phyloP scores from a whole-genome alignment of 2,113 vertebrate species.

The Drymodes brunneopygia region DNA sequence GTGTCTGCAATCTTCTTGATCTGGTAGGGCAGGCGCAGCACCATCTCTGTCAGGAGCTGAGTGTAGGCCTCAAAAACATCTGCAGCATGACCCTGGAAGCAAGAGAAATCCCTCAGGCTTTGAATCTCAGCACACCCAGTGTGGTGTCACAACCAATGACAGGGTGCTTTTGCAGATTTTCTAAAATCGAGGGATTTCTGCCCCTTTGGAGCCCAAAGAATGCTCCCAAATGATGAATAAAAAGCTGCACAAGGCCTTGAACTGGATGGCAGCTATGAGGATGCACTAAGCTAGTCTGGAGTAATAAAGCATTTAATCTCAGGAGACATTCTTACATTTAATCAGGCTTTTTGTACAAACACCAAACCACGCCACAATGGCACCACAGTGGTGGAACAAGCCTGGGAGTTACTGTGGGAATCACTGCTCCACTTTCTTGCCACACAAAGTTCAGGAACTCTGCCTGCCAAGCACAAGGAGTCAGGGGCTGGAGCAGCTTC shows the following conservation, averaged over 20 bases:
- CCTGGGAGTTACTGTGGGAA: neutral
- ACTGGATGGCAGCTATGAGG: neutral
- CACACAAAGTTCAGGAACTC: neutral
- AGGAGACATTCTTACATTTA: neutral
- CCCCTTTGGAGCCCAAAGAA: neutral
- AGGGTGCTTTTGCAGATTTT: neutral
- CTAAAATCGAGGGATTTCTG: neutral
- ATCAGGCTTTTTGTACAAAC: neutral
- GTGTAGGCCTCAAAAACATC: slow-evolving; percentile 99
- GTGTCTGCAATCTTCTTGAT: slow-evolving; percentile 98
- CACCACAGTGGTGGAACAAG: neutral
- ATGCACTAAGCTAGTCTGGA: neutral
- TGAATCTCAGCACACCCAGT: neutral
- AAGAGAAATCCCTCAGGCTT: neutral
- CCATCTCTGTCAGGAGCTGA: slow-evolving; percentile 98
- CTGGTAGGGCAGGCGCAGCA: slow-evolving; percentile 93
- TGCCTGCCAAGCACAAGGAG: neutral
- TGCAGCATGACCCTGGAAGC: slow-evolving; percentile 88
- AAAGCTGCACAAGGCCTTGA: neutral
- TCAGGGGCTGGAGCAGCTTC: neutral
- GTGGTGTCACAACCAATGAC: neutral
- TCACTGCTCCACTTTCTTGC: neutral
- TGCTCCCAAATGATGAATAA: neutral
- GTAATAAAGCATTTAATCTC: neutral
- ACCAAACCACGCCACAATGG: neutral